Evolutionary conservation across 2,797 vertebrate genomes (phyloP), one percentile per base, ranked within the genome.

Genomic region (Galaxias olidus): DNA sequence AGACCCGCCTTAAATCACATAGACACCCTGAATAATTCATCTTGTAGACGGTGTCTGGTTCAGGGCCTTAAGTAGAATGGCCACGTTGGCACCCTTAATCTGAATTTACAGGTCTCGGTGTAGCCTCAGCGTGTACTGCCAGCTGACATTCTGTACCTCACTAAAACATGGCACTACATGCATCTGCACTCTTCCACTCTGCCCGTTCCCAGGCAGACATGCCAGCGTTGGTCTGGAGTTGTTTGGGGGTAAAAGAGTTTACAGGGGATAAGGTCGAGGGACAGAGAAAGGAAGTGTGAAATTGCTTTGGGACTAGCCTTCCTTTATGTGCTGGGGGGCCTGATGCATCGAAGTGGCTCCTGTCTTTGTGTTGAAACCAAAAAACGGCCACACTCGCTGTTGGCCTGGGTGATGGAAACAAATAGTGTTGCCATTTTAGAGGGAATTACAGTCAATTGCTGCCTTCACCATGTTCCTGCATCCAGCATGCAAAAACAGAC

Each of bases 221-320:
- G 68, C 55, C 72, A 74, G 54, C 63, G 2, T 2, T 3, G 30
- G 6, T 59, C 15, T 19, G 15, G 14, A 13, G 13, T 55, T 19
- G 41, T 43, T 14, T 57, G 40, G 8, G 54, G n/a, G 12, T 56
- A 42, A 1, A 10, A 15, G 40, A 15, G 20, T 55, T 9, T 57
- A 2, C 17, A 15, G 10, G 41, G 55, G 65, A 47, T 59, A 72
- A 71, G 74, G 63, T 66, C 70, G 66, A 59, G 66, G 57, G 65
- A 78, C 71, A 66, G 73, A 72, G 78, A 70, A 67, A 47, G 77
- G 73, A 74, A 72, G 71, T 82, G 79, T 84, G 77, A 87, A 86
- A 90, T 86, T 71, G 71, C 67, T 74, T 76, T 75, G 72, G 81
- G 72, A 57, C 61, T 53, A 62, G 62, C 50, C 49, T 43, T 56